Conservation (phyloP, 2,888 invertebrate species). For the Diplazon laetatorius region DNA sequence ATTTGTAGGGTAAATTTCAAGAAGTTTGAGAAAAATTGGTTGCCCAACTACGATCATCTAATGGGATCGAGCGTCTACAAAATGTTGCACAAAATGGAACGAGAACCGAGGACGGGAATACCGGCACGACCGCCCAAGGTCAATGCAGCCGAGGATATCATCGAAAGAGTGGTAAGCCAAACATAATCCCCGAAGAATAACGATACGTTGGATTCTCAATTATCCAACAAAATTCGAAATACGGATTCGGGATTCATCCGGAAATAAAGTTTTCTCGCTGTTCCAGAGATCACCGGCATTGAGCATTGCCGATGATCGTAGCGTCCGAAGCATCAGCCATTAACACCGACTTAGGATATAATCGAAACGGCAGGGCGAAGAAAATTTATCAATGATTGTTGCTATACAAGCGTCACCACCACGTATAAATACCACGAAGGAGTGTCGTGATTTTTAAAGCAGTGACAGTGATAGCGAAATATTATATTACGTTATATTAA, state of each 20-base stretch:
- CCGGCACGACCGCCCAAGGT: constrained; percentile 86
- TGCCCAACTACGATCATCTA: constrained; percentile 89
- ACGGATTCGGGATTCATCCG: constrained; percentile 18
- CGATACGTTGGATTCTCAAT: background rate
- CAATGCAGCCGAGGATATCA: constrained; percentile 87
- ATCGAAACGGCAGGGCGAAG: too few species aligned
- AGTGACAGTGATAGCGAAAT: too few species aligned
- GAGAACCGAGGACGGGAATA: constrained; percentile 87
- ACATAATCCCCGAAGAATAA: background rate
- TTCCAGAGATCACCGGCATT: constrained; percentile 79
- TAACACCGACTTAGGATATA: constrained; percentile 46
- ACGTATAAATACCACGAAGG: too few species aligned
- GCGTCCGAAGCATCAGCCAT: constrained; percentile 76
- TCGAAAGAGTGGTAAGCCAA: constrained; percentile 79
- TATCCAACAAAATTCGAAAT: background rate
- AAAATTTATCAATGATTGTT: too few species aligned
- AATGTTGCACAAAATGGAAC: constrained; percentile 90
- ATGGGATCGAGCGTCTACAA: constrained; percentile 92
- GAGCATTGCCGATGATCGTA: constrained; percentile 74
- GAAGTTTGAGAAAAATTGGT: constrained; percentile 91
- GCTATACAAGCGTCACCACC: too few species aligned
- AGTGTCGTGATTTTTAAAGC: too few species aligned
- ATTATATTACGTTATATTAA: too few species aligned
- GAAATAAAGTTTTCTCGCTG: constrained; percentile 41
- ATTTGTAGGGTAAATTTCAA: constrained; percentile 94